Base-by-base conservation (phyloP, 2,888 invertebrate genomes). In the Entomobrya proxima region DNA sequence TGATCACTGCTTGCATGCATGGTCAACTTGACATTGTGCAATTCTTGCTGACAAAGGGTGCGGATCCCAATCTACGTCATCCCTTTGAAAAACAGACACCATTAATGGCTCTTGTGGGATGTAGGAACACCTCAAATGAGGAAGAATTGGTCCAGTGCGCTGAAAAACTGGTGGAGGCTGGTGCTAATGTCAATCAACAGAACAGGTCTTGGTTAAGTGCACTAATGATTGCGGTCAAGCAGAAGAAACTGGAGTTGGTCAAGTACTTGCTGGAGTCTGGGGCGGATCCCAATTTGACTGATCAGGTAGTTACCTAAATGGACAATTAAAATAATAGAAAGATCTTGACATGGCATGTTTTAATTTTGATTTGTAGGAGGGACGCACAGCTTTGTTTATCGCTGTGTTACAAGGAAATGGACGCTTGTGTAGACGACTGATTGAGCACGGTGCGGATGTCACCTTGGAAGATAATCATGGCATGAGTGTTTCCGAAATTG, bases 391-490 rank as follows among this genome's bases (percentile, higher is more conserved):
- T 15, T 37, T 84, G 13, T 67, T 58, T 30, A 18, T 35, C 30
- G 64, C 84, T n/a, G 84, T 77, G 2, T 64, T 40, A 32, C 9
- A 35, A 3, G 84, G 84, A 4, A 24, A 69, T 35, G 77, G 77
- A 30, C 40, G 37, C 52, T 35, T 77, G 4, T 35, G 58, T 50
- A 76, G 77, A 30, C 35, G 77, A 37, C 47, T 87, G 13, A 55
- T 87, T 52, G 67, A 80, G 37, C 52, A 86, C 9, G 74, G 64
- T 13, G 86, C 88, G n/a, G 47, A 86, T 21, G 44, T 88, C 3
- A 21, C 80, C 58, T 21, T 61, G 1, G 24, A 77, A 1, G 88
- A 88, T 67, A 50, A 32, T 2, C 21, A 21, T 55, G 87, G 86
- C 37, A 64, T 37, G 18, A 61, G 37, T 9, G 76, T 79, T 2